Conservation (phyloP, 2,797 vertebrate species). For the Sternarchorhynchus goeldii region DNA sequence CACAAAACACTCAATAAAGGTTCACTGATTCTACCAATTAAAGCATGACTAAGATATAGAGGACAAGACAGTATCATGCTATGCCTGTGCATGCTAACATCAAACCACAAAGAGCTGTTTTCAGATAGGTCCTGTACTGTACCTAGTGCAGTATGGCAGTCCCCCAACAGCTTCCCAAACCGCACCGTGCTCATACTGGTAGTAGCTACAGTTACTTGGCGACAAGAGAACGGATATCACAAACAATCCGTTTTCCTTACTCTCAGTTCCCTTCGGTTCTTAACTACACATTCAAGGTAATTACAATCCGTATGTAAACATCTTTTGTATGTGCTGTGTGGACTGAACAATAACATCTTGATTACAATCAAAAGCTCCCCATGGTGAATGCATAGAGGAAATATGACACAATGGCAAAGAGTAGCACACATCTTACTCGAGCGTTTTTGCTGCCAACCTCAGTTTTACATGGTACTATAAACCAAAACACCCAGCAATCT, state of each 20-base stretch:
- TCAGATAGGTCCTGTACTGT: not conserved
- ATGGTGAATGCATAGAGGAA: slow-evolving; percentile 54
- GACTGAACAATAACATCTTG: slow-evolving; percentile 49
- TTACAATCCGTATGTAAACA: slow-evolving; percentile 43
- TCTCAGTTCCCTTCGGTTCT: slow-evolving; percentile 24
- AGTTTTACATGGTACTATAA: slow-evolving; percentile 19
- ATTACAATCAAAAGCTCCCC: slow-evolving; percentile 60
- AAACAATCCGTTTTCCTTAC: slow-evolving; percentile 20
- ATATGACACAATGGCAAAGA: slow-evolving; percentile 47
- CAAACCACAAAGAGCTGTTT: not conserved
- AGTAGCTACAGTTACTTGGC: not conserved
- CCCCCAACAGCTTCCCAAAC: not conserved
- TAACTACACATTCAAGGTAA: slow-evolving; percentile 21
- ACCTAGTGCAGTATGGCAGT: not conserved
- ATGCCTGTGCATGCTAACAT: slow-evolving; percentile 41
- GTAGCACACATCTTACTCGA: slow-evolving; percentile 57
- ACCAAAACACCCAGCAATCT: not conserved
- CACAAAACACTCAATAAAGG: slow-evolving; percentile 56
- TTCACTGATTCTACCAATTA: slow-evolving; percentile 71
- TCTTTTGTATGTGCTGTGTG: slow-evolving; percentile 54
- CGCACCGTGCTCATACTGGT: too few species aligned
- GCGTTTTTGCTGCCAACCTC: slow-evolving; percentile 48
- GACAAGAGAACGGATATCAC: slow-evolving; percentile 11
- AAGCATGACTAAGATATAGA: slow-evolving; percentile 64
- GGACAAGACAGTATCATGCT: slow-evolving; percentile 38